These are phyloP conservation scores for Heliconius hermathena DNA, from an alignment of 1,140 invertebrate genomes.

Conservation along the genomic window DNA sequence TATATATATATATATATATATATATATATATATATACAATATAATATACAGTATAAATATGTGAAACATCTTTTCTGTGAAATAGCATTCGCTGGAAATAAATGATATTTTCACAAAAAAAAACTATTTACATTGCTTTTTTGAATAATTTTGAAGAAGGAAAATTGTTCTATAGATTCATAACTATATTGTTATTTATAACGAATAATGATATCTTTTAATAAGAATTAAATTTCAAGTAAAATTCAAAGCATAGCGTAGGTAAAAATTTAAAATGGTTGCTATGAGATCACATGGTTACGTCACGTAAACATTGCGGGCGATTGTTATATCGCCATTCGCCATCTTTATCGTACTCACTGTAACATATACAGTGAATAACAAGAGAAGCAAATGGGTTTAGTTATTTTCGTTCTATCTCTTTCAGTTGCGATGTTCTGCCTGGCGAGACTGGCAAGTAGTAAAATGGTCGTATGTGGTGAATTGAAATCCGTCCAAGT, in stretches of 20 bases:
- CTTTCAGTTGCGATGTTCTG: slow-evolving; percentile 30
- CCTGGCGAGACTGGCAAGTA: not conserved
- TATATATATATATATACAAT: no score
- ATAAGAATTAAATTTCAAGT: no score
- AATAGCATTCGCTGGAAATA: not conserved
- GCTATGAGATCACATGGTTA: slow-evolving; percentile 69
- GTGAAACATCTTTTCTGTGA: not conserved
- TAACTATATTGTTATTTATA: not conserved
- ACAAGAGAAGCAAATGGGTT: slow-evolving; percentile 17
- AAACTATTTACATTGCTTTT: not conserved
- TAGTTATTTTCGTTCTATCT: slow-evolving; percentile 53
- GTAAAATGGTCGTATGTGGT: slow-evolving; percentile 33
- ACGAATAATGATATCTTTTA: no score
- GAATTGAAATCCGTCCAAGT: slow-evolving; percentile 35
- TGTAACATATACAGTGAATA: slow-evolving; percentile 15
- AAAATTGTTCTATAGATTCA: not conserved
- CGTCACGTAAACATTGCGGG: slow-evolving; percentile 47
- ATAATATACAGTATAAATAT: not conserved
- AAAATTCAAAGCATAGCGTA: not conserved
- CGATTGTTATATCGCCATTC: slow-evolving; percentile 25
- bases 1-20: no score
- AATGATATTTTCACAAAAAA: not conserved
- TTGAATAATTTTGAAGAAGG: not conserved
- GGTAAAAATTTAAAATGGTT: slow-evolving; percentile 42
- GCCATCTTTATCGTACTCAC: slow-evolving; percentile 44